Evolutionary conservation across 1,140 invertebrate genomes (phyloP), one percentile per base, ranked within the genome.

Genomic region (Brachionus angularis): DNA sequence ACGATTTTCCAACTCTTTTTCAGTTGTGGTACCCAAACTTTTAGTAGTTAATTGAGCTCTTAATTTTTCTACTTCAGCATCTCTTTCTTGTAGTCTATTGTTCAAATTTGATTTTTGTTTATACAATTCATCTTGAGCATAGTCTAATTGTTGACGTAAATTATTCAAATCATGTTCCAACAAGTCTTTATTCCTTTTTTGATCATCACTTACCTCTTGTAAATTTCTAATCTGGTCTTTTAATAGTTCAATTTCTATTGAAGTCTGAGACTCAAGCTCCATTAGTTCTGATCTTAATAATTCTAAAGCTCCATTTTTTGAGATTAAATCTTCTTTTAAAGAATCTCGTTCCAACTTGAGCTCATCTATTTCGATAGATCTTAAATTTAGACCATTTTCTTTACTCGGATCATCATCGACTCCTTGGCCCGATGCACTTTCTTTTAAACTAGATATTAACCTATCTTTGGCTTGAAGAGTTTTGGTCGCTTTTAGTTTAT

Each of bases 401-500:
- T 77, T 77, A 25, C 46, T 74, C 23, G 71, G 73, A n/a, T 76
- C 79, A 77, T 79, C 52, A 76, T 73, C 72, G 61, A 76, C 73
- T 75, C 78, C 42, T 72, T 74, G 78, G 23, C 81, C 14, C 29
- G 4, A 81, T 77, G 83, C 73, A 72, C 79, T 81, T 72, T 83
- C 84, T 74, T 85, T 85, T 12, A 90, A 78, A 75, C 86, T 86
- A 12, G 84, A 76, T 72, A 90, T 90, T 14, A 90, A 78, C 73
- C 86, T 85, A 74, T 91, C 89, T 78, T 90, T 90, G 72, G 88
- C 87, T 78, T 88, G 84, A 1, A 78, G 75, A 61, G 46, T 72
- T 71, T 85, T 86, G 62, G 89, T 84, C 5, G 89, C 89, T 73
- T 84, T 84, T 42, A 80, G 78, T 73, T 84, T 84, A 73, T 84